Conservation (phyloP, 1,140 invertebrate species). For the Conus ventricosus region DNA sequence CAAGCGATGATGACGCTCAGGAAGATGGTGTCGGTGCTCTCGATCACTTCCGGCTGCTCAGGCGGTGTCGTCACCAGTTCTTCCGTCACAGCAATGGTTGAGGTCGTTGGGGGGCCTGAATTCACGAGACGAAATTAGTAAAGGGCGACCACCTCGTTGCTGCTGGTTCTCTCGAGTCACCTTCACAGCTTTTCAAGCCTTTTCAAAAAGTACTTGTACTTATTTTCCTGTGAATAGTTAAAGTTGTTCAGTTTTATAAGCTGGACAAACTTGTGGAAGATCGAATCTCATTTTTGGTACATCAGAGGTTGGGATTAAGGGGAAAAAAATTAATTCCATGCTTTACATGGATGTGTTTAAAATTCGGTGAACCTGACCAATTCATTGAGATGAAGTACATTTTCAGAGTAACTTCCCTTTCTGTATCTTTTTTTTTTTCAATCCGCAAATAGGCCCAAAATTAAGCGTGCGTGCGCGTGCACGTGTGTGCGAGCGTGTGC, state of each 20-base stretch:
- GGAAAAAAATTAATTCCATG: no score
- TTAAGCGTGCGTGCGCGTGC: not conserved
- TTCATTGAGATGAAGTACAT: not conserved
- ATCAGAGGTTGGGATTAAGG: no score
- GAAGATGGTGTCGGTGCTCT: constrained; percentile 16
- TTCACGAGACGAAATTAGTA: not conserved
- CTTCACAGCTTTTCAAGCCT: not conserved
- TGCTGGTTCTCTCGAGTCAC: not conserved
- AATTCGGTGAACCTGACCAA: no score
- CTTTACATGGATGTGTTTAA: no score
- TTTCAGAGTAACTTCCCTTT: not conserved
- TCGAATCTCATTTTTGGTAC: no score
- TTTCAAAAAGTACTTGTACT: not conserved
- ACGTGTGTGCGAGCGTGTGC: no score
- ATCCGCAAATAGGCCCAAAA: not conserved
- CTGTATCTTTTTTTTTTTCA: not conserved
- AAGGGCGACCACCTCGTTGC: no score
- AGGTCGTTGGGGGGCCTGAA: not conserved
- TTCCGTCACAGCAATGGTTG: not conserved
- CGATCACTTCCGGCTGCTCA: not conserved
- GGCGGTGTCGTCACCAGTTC: not conserved
- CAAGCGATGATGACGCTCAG: constrained; percentile 1
- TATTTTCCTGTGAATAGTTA: no score
- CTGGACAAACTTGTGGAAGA: no score
- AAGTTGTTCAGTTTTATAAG: no score